Percentiles rank a stretch among this genome's conserved stretches.
phyloP scores from a whole-genome alignment of 1,140 invertebrate genomes.

The Drosophila burlai region DNA sequence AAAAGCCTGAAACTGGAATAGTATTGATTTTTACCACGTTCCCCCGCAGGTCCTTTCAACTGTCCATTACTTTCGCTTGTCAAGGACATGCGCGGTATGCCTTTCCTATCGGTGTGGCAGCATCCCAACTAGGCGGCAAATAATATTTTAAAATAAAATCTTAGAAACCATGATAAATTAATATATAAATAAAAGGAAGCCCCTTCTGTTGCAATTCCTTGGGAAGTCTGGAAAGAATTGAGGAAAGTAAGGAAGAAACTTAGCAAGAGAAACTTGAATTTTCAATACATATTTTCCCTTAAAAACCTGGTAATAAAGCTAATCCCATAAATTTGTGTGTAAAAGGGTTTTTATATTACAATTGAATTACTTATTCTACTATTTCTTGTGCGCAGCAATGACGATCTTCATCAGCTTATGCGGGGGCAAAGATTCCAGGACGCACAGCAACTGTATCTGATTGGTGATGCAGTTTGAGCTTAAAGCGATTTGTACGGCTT shows the following conservation, averaged over 20 bases:
- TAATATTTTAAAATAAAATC: neutral
- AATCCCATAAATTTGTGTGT: neutral
- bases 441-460: constrained; percentile 87
- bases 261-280: neutral
- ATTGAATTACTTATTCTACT: constrained; percentile 6
- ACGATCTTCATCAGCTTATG: constrained; percentile 88
- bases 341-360: constrained; percentile 24
- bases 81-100: constrained; percentile 36
- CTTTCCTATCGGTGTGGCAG: constrained; percentile 17
- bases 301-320: neutral
- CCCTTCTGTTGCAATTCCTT: neutral
- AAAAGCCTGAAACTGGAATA: constrained; percentile 19
- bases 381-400: constrained; percentile 85
- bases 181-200: neutral
- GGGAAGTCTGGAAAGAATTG: neutral
- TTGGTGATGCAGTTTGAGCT: constrained; percentile 91
- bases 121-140: neutral
- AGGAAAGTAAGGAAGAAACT: neutral
- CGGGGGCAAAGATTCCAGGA: constrained; percentile 87
- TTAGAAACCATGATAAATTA: neutral
- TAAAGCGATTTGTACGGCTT: constrained; percentile 91
- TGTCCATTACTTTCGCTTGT: neutral
- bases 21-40: constrained; percentile 36
- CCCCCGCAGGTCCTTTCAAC: constrained; percentile 10
- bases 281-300: neutral